A percentile compares a stretch with the other conserved stretches of the same genome.
phyloP scores from a whole-genome alignment of 2,113 vertebrate genomes.

The Triplophysa dalaica region DNA sequence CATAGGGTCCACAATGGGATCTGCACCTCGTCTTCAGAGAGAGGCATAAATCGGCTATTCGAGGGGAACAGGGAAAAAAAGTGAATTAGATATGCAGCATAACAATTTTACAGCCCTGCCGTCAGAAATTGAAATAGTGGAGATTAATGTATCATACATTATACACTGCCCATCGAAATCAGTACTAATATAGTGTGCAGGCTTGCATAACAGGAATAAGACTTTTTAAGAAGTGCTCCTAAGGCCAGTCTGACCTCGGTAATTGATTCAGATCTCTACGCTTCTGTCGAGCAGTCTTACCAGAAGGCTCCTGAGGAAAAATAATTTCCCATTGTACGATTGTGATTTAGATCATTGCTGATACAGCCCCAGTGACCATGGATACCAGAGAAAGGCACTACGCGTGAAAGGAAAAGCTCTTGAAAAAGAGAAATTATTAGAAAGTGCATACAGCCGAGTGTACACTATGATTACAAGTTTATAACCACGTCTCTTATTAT shows the following conservation, averaged over 20 bases:
- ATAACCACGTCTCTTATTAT: too few relatives aligned
- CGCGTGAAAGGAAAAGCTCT: constrained; percentile 39
- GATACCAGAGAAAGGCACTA: constrained; percentile 31
- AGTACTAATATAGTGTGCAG: constrained; percentile 91
- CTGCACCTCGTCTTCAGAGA: constrained; percentile 79
- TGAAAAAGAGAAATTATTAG: not conserved
- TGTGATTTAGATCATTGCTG: constrained; percentile 62
- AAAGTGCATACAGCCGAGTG: not conserved
- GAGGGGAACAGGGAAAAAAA: constrained; percentile 76
- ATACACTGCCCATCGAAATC: constrained; percentile 88
- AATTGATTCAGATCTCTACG: constrained; percentile 92
- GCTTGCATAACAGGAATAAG: constrained; percentile 86
- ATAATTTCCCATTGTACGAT: constrained; percentile 71
- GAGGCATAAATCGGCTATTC: constrained; percentile 93
- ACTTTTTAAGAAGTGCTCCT: constrained; percentile 86
- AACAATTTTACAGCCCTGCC: constrained; percentile 90
- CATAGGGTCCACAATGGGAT: constrained; percentile 80
- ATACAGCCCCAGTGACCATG: constrained; percentile 51
- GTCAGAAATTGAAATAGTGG: constrained; percentile 89
- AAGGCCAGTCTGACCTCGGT: constrained; percentile 86
- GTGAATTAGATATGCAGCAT: constrained; percentile 95
- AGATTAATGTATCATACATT: constrained; percentile 93
- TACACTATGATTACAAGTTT: not conserved
- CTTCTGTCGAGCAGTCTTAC: constrained; percentile 79
- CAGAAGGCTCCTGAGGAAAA: constrained; percentile 82